A percentile compares a stretch with the other conserved stretches of the same genome.
Conservation (phyloP, 2,797 vertebrate genomes). For the Poliocrania exsul region DNA sequence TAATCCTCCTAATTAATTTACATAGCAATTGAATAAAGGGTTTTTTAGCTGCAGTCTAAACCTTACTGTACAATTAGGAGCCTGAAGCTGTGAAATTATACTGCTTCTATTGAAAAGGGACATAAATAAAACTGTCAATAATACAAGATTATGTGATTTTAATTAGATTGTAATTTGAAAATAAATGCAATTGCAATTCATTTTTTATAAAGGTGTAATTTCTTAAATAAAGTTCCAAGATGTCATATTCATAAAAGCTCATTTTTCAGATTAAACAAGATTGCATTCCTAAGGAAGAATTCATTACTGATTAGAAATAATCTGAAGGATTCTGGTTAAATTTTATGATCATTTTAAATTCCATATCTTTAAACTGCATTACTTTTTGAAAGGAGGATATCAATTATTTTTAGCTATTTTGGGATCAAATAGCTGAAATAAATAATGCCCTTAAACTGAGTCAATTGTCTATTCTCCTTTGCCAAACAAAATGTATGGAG, state of each 20-base stretch:
- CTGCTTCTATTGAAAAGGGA: constrained; percentile 6
- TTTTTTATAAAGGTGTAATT: constrained; percentile 31
- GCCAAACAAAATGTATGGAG: neutral
- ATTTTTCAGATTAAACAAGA: neutral
- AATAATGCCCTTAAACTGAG: neutral
- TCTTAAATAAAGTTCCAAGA: constrained; percentile 1
- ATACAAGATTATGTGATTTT: constrained; percentile 22
- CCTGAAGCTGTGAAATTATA: constrained; percentile 39
- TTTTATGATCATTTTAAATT: neutral
- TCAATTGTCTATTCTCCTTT: neutral
- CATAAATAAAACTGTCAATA: constrained; percentile 32
- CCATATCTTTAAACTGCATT: neutral
- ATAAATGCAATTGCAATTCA: constrained; percentile 22
- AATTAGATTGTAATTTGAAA: constrained; percentile 49
- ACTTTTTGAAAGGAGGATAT: neutral
- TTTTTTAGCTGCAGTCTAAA: neutral
- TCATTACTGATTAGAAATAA: neutral
- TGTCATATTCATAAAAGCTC: neutral
- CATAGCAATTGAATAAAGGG: neutral
- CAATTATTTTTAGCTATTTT: neutral
- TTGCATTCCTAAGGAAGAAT: neutral
- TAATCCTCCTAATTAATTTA: constrained; percentile 62
- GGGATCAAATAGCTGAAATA: neutral
- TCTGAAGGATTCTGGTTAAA: neutral
- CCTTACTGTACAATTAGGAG: constrained; percentile 1